These are phyloP conservation scores for Crotalus tigris DNA, from an alignment of 2,113 vertebrate species.

Conservation along the genomic window DNA sequence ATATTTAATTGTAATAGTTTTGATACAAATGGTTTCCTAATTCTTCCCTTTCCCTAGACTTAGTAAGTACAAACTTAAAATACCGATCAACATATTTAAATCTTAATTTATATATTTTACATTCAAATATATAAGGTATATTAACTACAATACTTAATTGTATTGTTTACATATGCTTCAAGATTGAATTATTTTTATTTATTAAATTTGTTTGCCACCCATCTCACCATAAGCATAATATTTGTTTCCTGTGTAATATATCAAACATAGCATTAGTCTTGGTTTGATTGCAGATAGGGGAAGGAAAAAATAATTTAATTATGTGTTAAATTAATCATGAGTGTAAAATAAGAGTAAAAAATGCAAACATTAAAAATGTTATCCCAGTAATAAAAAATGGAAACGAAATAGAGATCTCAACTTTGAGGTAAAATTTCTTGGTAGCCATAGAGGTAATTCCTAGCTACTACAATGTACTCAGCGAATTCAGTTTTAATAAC, in stretches of 20 bases:
- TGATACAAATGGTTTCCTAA: background rate
- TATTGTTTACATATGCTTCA: background rate
- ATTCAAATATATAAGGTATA: conserved; percentile 58
- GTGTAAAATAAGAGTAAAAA: background rate
- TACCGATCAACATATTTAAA: conserved; percentile 31
- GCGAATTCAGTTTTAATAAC: background rate
- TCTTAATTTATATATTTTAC: conserved; percentile 51
- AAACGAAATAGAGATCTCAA: background rate
- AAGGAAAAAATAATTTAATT: background rate
- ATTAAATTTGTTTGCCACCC: background rate
- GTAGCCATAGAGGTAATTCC: background rate
- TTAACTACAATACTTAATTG: conserved; percentile 25
- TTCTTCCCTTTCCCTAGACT: background rate
- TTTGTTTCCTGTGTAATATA: conserved; percentile 23
- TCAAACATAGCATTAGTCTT: background rate
- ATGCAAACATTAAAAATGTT: background rate
- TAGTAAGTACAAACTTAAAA: conserved; percentile 21
- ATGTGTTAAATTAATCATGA: conserved; percentile 2
- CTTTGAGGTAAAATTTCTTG: background rate
- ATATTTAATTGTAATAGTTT: background rate
- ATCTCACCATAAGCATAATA: background rate
- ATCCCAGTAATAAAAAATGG: conserved; percentile 7
- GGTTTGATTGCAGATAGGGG: background rate
- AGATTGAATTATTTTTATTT: background rate
- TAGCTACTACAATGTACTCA: background rate